phyloP scores from a whole-genome alignment of 2,888 invertebrate species.

The Eilema griseolum region DNA sequence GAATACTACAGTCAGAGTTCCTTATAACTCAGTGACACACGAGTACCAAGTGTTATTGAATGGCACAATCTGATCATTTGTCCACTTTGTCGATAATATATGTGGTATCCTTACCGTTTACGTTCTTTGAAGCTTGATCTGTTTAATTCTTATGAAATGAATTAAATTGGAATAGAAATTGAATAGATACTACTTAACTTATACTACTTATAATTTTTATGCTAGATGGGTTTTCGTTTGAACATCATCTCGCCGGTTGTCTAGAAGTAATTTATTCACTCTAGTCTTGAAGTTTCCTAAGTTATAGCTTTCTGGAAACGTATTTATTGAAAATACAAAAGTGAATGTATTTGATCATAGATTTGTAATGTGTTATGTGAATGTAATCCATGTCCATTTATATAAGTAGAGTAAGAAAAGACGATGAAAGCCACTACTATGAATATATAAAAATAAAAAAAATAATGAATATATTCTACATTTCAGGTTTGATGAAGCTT shows the following conservation, averaged over 20 bases:
- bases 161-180: not conserved
- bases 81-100: not conserved
- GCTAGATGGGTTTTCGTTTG: too few relatives aligned
- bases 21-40: too few relatives aligned
- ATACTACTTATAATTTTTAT: not conserved
- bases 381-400: too few relatives aligned
- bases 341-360: not conserved
- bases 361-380: not conserved
- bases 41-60: not conserved
- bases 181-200: too few relatives aligned
- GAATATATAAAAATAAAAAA: too few relatives aligned
- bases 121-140: not conserved
- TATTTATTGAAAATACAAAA: not conserved
- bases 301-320: too few relatives aligned
- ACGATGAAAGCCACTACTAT: too few relatives aligned
- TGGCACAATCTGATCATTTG: not conserved
- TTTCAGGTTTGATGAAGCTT: slow-evolving; percentile 71
- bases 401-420: too few relatives aligned
- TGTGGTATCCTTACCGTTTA: not conserved
- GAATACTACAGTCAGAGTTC: too few relatives aligned
- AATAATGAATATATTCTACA: not conserved
- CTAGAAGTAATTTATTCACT: too few relatives aligned
- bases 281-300: too few relatives aligned
- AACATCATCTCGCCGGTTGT: too few relatives aligned
- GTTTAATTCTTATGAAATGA: not conserved